Evolutionary conservation across 2,888 invertebrate species (phyloP), one percentile per base, ranked within the genome.

Genomic region (Noctua comes): DNA sequence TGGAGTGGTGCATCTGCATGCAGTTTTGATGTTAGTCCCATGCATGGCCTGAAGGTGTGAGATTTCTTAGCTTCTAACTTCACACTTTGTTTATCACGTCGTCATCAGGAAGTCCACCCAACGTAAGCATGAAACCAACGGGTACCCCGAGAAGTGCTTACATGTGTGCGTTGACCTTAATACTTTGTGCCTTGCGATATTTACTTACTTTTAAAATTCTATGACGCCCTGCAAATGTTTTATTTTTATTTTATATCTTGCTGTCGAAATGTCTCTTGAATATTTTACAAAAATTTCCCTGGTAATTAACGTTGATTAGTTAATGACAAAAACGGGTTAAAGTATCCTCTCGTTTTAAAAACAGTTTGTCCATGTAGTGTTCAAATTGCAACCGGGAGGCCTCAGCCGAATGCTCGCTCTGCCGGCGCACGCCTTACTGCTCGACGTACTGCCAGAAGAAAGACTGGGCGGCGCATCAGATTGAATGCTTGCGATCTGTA

Each of bases 381-480:
- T 98, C 98, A 73, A 99, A 99, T 93, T 99, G 99, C 93, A 98
- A 99, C 94, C 97, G 99, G 81, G 98, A 98, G 93, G 99, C 99
- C 18, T 97, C 98, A 72, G 98, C 98, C 0, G 98, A 99, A 93
- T 99, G 99, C 93, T 99, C 99, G 0, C 95, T 98, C 64, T 99
- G 99, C 91, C 97, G 98, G 73, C 97, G 98, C 82, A 98, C 98
- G 24, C 98, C 98, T 18, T 99, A 99, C 94, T 99, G 99, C 94
- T 98, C 99, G 13, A 98, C 98, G 6, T 99, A 98, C 95, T 99
- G 99, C 94, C 99, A 99, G 95, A 97, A 98, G 86, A 99, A 98
- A 94, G 99, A 99, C 95, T 99, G 99, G 99, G 98, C 97, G 27
- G 97, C 98, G 62, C 99, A 96, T 94, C 98, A 98, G 94, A 98